Base-by-base conservation (phyloP, 2,113 vertebrate species). In the Merops nubicus region DNA sequence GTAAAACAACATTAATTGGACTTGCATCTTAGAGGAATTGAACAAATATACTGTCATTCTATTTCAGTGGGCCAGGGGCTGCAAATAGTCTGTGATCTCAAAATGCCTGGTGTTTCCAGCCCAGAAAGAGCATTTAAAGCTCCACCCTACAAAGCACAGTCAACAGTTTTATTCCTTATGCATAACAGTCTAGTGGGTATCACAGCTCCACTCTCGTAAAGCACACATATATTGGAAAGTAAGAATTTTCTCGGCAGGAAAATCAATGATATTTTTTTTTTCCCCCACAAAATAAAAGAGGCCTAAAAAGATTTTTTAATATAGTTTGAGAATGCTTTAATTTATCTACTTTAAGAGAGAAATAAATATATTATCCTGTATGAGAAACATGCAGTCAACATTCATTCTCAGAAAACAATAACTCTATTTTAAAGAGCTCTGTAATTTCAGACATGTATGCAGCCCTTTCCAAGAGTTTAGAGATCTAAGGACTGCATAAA, bases 361-460 rank as follows among this genome's bases (percentile, higher is more conserved):
- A 89, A 34, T 56, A 70, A 3, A 17, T 56, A 9, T 38, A 53
- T 53, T 53, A 53, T 17, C 29, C 28, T 53, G 12, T 20, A 23
- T 21, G 33, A 33, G 6, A 70, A 70, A 50, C 2, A 53, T 0
- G 1, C 1, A 69, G 54, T 34, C 45, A 64, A 31, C 3, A 5
- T 1, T 5, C 8, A 15, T 68, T 81, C 8, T 73, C 13, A 77
- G 54, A 51, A 90, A 76, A 51, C 16, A 26, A 22, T 25, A 45
- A 3, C 5, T 76, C 38, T 87, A 12, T 50, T 12, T 6, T 50
- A 40, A 72, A 59, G 4, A 72, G 1, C 0, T 1, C 12, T 51
- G 21, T 22, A 15, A 64, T 77, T 69, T 78, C 25, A 79, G 23
- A 34, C 6, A 28, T 12, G 34, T 7, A 53, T 26, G 26, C 9